Percentiles rank a stretch among this genome's conserved stretches.
These are phyloP conservation scores for Apodemus agrarius DNA, from an alignment of 2,797 vertebrate genomes.

Conservation along the genomic window DNA sequence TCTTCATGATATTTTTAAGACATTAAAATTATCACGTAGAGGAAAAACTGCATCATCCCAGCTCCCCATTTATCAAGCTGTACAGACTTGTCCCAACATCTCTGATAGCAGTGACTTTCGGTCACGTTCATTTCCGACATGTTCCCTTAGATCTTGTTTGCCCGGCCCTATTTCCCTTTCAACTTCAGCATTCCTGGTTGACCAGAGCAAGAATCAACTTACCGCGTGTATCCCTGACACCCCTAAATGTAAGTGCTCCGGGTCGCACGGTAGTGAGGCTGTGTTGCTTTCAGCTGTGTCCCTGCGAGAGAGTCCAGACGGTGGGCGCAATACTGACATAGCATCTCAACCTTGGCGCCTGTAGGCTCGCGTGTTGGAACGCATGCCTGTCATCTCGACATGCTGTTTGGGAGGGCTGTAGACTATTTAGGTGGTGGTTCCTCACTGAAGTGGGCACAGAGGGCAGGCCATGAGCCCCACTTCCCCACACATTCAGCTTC, in stretches of 20 bases:
- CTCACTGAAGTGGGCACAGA: not conserved
- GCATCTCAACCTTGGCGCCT: not conserved
- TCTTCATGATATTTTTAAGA: conserved; percentile 46
- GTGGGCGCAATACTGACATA: not conserved
- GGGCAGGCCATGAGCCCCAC: not conserved
- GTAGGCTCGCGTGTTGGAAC: not conserved
- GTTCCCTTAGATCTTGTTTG: not conserved
- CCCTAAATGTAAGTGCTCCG: not conserved
- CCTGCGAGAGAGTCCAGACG: not conserved
- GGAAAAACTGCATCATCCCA: not conserved
- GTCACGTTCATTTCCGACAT: not conserved
- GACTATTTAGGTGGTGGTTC: not conserved
- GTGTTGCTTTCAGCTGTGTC: not conserved
- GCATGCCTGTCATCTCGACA: not conserved
- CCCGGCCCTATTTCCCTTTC: not conserved
- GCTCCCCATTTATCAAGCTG: not conserved
- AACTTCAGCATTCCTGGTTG: not conserved
- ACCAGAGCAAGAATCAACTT: not conserved
- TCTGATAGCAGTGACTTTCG: not conserved
- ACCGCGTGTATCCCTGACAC: not conserved
- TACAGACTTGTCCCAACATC: not conserved
- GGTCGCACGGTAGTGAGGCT: not conserved
- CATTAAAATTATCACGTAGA: not conserved
- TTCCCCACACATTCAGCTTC: too few species aligned
- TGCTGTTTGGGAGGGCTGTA: not conserved